Base-by-base conservation (phyloP, 2,113 vertebrate species). In the Neolamprologus brichardi region DNA sequence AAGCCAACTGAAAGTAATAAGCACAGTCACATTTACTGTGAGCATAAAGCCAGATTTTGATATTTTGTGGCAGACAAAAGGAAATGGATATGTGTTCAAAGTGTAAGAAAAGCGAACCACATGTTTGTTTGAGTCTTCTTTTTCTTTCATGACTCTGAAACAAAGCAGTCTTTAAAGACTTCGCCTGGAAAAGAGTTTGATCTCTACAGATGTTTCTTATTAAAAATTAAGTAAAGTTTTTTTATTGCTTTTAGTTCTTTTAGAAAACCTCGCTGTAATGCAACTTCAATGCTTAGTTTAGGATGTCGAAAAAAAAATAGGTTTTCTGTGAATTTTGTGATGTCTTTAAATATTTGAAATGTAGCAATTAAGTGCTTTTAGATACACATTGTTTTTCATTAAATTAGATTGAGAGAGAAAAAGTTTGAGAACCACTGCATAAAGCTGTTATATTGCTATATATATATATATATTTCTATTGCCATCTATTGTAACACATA, bases 111-210 rank as follows among this genome's bases (percentile, higher is more conserved):
- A 70, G 37, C n/a, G 1, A 41, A 23, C 64, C 64, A 41, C n/a
- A 23, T 70, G 20, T 23, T 67, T 67, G 62, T 70, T 41, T 23
- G 64, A 70, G 37, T 41, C n/a, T 70, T 39, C 37, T 41, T 70
- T 23, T 70, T 23, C n/a, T 70, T 70, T 23, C n/a, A 9, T 41
- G 64, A 41, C 37, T 70, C n/a, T 70, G 37, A 70, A 44, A 72
- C 67, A 72, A 25, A 72, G 37, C 64, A 17, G 37, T 44, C 64
- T 44, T 72, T 70, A 72, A 41, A 72, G 64, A 44, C n/a, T 25
- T 67, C 1, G 4, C 18, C 60, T 34, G 60, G 1, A 67, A 39
- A 67, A 67, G 18, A 37, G 32, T 67, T 72, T 44, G 64, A 44
- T 44, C 37, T 41, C 37, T 44, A 23, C 64, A 70, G 62, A 37